Percentiles rank a stretch among this genome's conserved stretches.
phyloP scores from a whole-genome alignment of 53 echinoderm and acorn worm species.

The Astropecten irregularis region DNA sequence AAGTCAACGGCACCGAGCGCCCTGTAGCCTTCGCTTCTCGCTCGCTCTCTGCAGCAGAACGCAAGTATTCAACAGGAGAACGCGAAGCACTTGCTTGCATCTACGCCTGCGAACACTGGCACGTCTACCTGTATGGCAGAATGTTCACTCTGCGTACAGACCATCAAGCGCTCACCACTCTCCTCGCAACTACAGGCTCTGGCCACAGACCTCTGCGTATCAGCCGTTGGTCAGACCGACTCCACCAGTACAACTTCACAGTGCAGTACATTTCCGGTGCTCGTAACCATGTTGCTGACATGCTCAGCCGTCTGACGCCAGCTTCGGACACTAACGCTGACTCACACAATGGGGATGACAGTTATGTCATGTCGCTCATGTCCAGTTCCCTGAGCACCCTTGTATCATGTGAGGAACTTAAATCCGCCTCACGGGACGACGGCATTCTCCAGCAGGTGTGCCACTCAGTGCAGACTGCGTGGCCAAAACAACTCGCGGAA shows the following conservation, averaged over 20 bases:
- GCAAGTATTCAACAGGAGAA: slow-evolving; percentile 54
- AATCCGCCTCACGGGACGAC: slow-evolving; percentile 10
- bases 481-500: not conserved
- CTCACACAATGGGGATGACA: not conserved
- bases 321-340: not conserved
- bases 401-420: slow-evolving; percentile 25
- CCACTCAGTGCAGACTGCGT: slow-evolving; percentile 6
- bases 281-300: slow-evolving; percentile 61
- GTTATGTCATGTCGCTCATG: slow-evolving; percentile 3
- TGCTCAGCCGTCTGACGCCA: slow-evolving; percentile 34
- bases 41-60: slow-evolving; percentile 45
- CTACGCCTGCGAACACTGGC: slow-evolving; percentile 66
- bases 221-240: slow-evolving; percentile 53
- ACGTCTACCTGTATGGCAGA: slow-evolving; percentile 47
- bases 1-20: slow-evolving; percentile 27
- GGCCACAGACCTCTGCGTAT: slow-evolving; percentile 63
- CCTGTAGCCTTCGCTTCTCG: slow-evolving; percentile 61
- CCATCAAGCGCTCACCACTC: slow-evolving; percentile 58
- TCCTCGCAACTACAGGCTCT: slow-evolving; percentile 40
- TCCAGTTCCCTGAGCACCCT: slow-evolving; percentile 17
- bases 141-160: slow-evolving; percentile 40
- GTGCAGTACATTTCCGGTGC: slow-evolving; percentile 62
- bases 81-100: slow-evolving; percentile 57
- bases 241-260: slow-evolving; percentile 52
- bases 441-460: slow-evolving; percentile 9